These are phyloP conservation scores for Hanleya hanleyi DNA, from an alignment of 2,888 invertebrate genomes.

Conservation along the genomic window DNA sequence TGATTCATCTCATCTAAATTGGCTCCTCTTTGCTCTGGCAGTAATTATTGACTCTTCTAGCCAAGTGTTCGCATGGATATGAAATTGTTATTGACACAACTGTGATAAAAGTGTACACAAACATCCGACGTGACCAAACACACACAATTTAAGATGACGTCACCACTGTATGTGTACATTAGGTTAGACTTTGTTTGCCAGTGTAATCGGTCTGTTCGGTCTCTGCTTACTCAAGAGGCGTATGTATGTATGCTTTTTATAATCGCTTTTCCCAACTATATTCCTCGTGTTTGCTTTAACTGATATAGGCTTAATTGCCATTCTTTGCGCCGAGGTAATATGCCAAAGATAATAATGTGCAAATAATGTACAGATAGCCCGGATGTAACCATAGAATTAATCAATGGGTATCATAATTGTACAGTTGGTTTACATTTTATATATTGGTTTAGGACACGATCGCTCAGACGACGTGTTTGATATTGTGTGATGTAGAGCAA, in stretches of 20 bases:
- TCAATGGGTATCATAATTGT: too few species aligned
- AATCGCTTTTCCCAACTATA: background rate
- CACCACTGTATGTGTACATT: background rate
- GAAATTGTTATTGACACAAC: background rate
- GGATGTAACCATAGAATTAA: background rate
- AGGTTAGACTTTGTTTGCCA: background rate
- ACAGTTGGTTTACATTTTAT: too few species aligned
- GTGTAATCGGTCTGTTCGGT: background rate
- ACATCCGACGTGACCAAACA: background rate
- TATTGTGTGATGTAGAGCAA: too few species aligned
- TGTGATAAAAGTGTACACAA: background rate
- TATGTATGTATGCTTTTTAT: background rate
- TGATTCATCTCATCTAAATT: slow-evolving; percentile 5
- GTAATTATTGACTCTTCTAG: background rate
- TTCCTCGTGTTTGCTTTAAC: background rate
- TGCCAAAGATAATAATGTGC: background rate
- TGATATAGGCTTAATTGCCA: background rate
- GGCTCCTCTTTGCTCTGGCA: background rate
- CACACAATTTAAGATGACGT: background rate
- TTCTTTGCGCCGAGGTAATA: background rate
- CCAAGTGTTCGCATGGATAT: background rate
- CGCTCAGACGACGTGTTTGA: background rate
- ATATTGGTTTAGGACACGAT: background rate
- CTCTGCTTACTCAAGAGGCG: background rate
- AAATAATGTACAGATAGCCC: background rate